Base-by-base conservation (phyloP, 2,888 invertebrate genomes). In the Drosophila mettleri region DNA sequence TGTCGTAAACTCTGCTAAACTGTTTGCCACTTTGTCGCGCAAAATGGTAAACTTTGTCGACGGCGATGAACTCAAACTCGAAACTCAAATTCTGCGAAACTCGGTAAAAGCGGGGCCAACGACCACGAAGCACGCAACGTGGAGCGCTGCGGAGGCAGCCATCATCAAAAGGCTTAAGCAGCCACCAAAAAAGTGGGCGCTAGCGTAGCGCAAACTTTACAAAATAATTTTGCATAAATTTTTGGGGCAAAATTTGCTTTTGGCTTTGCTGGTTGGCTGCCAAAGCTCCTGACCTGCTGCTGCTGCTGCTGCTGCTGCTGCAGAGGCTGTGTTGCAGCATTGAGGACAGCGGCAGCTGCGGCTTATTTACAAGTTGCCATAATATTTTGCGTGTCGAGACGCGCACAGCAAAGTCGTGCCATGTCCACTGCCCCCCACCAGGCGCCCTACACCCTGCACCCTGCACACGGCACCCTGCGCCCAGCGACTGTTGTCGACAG, bases 141-240 rank as follows among this genome's bases (percentile, higher is more conserved):
- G 18, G 14, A 0, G 3, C 18, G 27, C 8, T 18, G 5, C n/a
- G 27, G 61, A 8, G 45, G 39, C 70, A 54, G 69, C 70, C 85
- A 87, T 86, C 86, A 83, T 84, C 86, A 88, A 85, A 85, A 85
- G 85, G 85, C 85, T 85, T 88, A 85, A 85, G 85, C 79, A 80
- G 77, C 86, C 65, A 68, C 76, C 64, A 54, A 54, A 76, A 79
- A 84, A 78, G 24, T 75, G 84, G 84, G 81, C 86, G 75, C 64
- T 70, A 69, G 63, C 68, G 59, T 67, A 69, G 55, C 74, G 66
- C 80, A 85, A 85, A 86, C 81, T 85, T 88, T 87, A 84, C 78
- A 69, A 87, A 86, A 90, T 89, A 90, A 89, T 89, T 90, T 89
- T 90, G 90, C 89, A 89, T 89, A 89, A 84, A 89, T 89, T 90